phyloP scores from a whole-genome alignment of 2,113 vertebrate genomes.

The Indicator maculatus region DNA sequence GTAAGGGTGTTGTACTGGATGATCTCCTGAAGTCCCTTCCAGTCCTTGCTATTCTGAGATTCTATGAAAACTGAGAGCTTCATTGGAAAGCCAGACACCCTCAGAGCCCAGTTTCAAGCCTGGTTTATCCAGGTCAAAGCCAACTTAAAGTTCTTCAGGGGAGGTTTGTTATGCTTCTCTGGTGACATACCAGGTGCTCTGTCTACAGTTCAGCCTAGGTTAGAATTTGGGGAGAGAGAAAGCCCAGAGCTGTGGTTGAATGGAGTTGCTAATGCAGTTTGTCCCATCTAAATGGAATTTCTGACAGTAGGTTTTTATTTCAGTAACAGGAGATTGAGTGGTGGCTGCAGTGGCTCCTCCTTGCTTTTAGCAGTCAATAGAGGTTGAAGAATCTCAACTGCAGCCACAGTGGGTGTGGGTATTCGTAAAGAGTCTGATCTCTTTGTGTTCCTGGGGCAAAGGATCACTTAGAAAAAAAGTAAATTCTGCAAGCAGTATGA shows the following conservation, averaged over 20 bases:
- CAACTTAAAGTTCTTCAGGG: background rate
- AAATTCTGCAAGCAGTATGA: background rate
- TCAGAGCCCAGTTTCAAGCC: background rate
- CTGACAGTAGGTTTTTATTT: background rate
- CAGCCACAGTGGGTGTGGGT: background rate
- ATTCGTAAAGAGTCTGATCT: background rate
- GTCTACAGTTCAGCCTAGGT: background rate
- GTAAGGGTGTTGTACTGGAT: no score
- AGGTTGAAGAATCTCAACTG: background rate
- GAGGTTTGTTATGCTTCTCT: background rate
- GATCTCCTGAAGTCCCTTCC: no score
- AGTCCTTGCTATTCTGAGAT: no score
- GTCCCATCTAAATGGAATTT: background rate
- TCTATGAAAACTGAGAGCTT: background rate
- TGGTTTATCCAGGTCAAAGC: background rate
- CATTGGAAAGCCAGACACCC: background rate
- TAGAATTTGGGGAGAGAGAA: background rate
- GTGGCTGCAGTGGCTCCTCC: background rate
- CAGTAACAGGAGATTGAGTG: background rate
- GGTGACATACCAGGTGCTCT: background rate
- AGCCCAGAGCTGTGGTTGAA: background rate
- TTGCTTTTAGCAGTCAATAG: background rate
- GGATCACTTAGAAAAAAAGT: background rate
- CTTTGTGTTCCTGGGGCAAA: background rate
- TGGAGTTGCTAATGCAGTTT: background rate